Percentiles rank a stretch among this genome's conserved stretches.
Conservation (phyloP, 2,888 invertebrate genomes). For the Crossocerus cetratus region DNA sequence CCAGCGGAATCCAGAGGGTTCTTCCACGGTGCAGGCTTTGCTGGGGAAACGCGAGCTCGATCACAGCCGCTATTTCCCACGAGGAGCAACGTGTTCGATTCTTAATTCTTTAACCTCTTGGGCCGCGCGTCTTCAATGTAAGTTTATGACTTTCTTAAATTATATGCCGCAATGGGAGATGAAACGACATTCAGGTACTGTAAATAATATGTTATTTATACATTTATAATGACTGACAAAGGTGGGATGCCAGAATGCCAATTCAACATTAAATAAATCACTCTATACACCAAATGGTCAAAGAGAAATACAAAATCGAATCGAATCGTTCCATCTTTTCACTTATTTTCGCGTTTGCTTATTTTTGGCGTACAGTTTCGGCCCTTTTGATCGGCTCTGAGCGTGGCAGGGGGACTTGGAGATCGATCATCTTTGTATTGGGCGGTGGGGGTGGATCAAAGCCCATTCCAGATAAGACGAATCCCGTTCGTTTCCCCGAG, state of each 20-base stretch:
- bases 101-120: constrained; percentile 27
- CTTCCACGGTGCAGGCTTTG: constrained; percentile 6
- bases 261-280: too few species aligned
- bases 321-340: neutral
- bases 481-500: neutral
- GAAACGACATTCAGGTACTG: too few species aligned
- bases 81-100: constrained; percentile 29
- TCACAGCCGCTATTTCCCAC: constrained; percentile 41
- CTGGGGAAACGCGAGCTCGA: neutral
- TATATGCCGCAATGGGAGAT: too few species aligned
- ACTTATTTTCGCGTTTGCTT: neutral
- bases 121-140: neutral
- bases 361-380: neutral
- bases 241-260: too few species aligned
- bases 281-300: too few species aligned
- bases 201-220: too few species aligned
- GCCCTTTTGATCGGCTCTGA: constrained; percentile 31
- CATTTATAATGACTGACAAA: too few species aligned
- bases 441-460: constrained; percentile 25
- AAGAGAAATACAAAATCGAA: too few species aligned
- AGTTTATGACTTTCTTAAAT: too few species aligned
- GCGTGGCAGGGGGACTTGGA: constrained; percentile 18
- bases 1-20: constrained; percentile 2
- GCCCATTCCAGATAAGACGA: constrained; percentile 3
- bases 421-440: constrained; percentile 34